Base-by-base conservation (phyloP, 2,113 vertebrate species). In the Propithecus coquereli region DNA sequence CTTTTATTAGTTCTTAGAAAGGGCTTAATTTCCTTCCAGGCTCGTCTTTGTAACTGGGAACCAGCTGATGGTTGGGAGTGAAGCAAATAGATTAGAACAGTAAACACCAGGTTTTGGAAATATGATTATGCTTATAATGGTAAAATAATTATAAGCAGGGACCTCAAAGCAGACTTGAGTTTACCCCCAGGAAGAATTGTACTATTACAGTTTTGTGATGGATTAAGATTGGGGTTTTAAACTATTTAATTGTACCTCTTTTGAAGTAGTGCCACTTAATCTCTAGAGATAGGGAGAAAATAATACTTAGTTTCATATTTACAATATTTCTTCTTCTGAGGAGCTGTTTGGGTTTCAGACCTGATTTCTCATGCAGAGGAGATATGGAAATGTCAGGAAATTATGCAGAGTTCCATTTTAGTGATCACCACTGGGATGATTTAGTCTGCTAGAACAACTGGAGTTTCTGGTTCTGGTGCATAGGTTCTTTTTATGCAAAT, bases 71-170 rank as follows among this genome's bases (percentile, higher is more conserved):
- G 94, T 73, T 96, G 81, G 94, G 92, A 96, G 87, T 65, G 93
- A 98, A 98, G 96, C 76, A 98, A 98, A 98, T 87, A 97, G 97
- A 97, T 98, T 81, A 96, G 97, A 98, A 98, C 83, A 97, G 97
- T 94, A 95, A 98, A 97, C 97, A 95, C 89, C 77, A 85, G 83
- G 86, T 83, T 98, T 98, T 94, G 85, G 97, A 98, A 98, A 98
- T 94, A 98, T 32, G 61, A 88, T 97, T 96, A 87, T 97, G 97
- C 96, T 97, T 97, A 91, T 97, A 97, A 97, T 96, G 95, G 94
- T 91, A 92, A 98, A 98, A 97, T 92, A 98, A 97, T 97, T 94
- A 96, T 96, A 97, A 97, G 86, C 93, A 80, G 84, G 96, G 97
- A 91, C 91, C 98, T 98, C 97, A 97, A 91, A 97, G 94, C 93